Percentiles rank a stretch among this genome's conserved stretches.
phyloP scores from a whole-genome alignment of 2,797 vertebrate species.

The Liasis olivaceus region DNA sequence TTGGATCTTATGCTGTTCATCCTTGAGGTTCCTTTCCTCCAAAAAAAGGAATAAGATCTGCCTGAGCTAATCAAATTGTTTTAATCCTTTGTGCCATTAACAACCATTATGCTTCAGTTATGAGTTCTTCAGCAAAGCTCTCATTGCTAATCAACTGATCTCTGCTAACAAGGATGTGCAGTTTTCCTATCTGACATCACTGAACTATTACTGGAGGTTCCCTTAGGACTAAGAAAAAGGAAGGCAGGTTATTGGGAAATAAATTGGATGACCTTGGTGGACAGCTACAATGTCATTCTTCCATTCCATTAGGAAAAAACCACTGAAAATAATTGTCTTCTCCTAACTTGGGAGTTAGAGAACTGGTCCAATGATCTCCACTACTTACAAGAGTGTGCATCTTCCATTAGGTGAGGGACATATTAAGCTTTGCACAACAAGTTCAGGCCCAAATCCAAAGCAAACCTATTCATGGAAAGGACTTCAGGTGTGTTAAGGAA shows the following conservation, averaged over 20 bases:
- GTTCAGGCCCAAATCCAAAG: no score
- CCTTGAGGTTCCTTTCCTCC: neutral
- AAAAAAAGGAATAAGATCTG: conserved; percentile 7
- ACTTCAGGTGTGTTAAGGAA: no score
- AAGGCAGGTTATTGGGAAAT: conserved; percentile 23
- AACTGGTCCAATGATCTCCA: no score
- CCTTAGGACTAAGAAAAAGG: conserved; percentile 7
- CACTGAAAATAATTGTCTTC: neutral
- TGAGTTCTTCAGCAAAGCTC: conserved; percentile 14
- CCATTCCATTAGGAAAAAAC: neutral
- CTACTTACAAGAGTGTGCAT: no score
- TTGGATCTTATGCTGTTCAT: neutral
- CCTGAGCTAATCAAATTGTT: conserved; percentile 20
- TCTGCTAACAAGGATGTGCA: conserved; percentile 1
- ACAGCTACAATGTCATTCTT: neutral
- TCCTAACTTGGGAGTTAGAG: neutral
- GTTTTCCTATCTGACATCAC: neutral
- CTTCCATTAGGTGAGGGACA: no score
- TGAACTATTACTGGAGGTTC: conserved; percentile 2
- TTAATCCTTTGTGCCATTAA: conserved; percentile 6
- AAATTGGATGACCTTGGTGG: conserved; percentile 23
- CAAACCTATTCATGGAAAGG: no score
- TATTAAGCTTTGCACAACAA: no score
- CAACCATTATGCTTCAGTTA: conserved; percentile 20
- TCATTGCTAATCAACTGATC: conserved; percentile 18